Evolutionary conservation across 2,113 vertebrate genomes (phyloP), one percentile per base, ranked within the genome.

Genomic region (Rhombomys opimus): DNA sequence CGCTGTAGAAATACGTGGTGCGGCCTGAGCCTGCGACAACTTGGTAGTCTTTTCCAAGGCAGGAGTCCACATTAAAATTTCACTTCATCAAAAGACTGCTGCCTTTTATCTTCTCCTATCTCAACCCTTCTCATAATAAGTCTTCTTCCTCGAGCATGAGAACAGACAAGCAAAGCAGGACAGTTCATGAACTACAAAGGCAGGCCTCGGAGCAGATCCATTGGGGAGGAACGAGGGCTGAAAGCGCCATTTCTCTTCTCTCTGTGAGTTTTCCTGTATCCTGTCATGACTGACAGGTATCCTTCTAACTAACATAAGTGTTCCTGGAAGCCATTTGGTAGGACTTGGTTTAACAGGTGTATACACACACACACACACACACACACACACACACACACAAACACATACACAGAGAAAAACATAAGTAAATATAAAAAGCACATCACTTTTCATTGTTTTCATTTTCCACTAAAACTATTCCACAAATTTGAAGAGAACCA

Each of bases 241-340:
- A 94, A 93, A 95, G 78, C 95, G 82, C 85, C 18, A 38, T 8
- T 76, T 93, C 81, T 57, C 93, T 77, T 93, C 81, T 63, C 95
- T 77, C 67, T 30, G 65, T 59, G 52, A n/a, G 72, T 81, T 82
- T 81, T 82, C 17, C 3, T 6, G 15, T 65, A 57, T 59, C 57
- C 38, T 54, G 57, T 84, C 20, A 1, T 46, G 84, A 77, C 35
- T 20, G 23, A 72, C 78, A 76, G 25, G 57, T 30, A 11, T 87
- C 78, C 52, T 95, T 50, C 68, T 90, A 73, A 61, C 50, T 63
- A 81, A 88, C 38, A 77, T 0, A 67, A 63, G 70, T 93, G n/a
- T 61, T 91, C 38, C 27, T 4, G 85, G 80, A 85, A 91, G 89
- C 86, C 78, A 75, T 46, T 52, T 67, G 10, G 84, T n/a, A 73